A percentile compares a stretch with the other conserved stretches of the same genome.
Conservation (phyloP, 2,888 invertebrate genomes). For the Cryptocephalus primarius region DNA sequence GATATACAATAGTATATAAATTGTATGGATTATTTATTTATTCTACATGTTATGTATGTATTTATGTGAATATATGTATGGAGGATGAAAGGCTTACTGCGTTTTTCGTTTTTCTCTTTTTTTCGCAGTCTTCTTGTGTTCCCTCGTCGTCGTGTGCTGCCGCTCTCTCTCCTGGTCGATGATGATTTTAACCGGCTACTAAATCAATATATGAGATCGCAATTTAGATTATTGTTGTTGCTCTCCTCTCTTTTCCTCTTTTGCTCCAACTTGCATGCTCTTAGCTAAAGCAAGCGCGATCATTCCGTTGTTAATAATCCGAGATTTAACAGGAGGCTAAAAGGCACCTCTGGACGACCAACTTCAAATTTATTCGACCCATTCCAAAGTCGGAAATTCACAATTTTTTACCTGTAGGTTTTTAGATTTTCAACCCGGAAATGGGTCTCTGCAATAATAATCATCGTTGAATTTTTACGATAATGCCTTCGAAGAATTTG, state of each 20-base stretch:
- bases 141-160: neutral
- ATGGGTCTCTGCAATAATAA: no score
- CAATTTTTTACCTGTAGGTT: no score
- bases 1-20: conserved; percentile 41
- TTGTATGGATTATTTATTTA: conserved; percentile 43
- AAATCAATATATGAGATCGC: conserved; percentile 26
- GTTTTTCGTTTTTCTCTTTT: conserved; percentile 16
- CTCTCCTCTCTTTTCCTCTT: conserved; percentile 1
- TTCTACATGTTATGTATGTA: conserved; percentile 39
- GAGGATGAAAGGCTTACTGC: conserved; percentile 29
- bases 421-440: no score
- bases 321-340: no score
- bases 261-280: no score
- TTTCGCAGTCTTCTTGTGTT: neutral
- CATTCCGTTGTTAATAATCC: no score
- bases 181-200: conserved; percentile 27
- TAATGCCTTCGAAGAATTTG: no score
- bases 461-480: no score
- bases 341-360: no score
- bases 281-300: no score
- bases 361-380: no score
- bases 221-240: conserved; percentile 18
- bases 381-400: no score
- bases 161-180: conserved; percentile 14
- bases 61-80: conserved; percentile 37